Base-by-base conservation (phyloP, 2,888 invertebrate genomes). In the Thera britannica region DNA sequence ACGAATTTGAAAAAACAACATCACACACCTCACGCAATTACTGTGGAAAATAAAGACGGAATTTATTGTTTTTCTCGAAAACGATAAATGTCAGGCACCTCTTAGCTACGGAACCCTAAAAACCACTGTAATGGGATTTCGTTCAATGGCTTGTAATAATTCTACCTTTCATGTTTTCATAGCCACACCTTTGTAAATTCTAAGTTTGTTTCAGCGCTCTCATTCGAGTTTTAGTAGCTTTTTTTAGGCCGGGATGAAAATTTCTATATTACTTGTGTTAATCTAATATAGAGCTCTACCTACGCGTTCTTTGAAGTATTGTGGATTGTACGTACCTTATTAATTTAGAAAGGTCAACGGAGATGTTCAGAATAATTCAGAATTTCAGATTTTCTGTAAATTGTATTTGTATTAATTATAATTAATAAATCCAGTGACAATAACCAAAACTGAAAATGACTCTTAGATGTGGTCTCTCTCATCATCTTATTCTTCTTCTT, bases 341-440 rank as follows among this genome's bases (percentile, higher is more conserved):
- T 68, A 51, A 56, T 65, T 62, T 68, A 51, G 57, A 73, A 73
- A 72, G 73, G 73, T 73, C 73, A 73, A 38, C 36, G 54, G 49
- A 62, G 70, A 71, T 65, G 69, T 70, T 70, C 58, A n/a, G 8
- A 66, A 73, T 67, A 1, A 5, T 46, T 57, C 71, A 62, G 73
- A 71, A 64, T 66, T 69, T 64, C 66, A 67, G 56, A 36, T 41
- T 7, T 5, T 41, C 41, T 5, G 41, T 41, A 41, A 7, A 6
- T 41, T 38, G 38, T 41, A 41, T 41, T 41, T 41, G 41, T 41
- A 7, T 41, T 59, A 36, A 38, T 51, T 55, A 34, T 35, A 54
- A 23, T 23, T 23, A 23, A 23, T 23, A 23, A 23, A 23, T 23
- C 23, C 23, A 23, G 23, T 23, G 23, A 23, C 23, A 23, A 23